Conservation (phyloP, 2,113 vertebrate species). For the Chamaea fasciata region DNA sequence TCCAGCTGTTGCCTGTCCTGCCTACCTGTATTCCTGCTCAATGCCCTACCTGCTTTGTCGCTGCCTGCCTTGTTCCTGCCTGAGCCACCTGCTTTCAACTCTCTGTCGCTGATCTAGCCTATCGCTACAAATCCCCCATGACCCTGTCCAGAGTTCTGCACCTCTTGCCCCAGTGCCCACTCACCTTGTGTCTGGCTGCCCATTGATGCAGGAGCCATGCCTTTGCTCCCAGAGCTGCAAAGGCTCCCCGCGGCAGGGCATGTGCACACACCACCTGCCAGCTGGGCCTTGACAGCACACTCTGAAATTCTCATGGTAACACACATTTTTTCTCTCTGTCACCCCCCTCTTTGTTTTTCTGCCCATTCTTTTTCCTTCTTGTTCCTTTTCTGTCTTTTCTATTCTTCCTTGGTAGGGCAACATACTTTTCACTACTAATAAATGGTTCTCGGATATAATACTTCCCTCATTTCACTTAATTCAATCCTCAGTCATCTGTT, state of each 20-base stretch:
- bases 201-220: not conserved
- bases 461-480: not conserved
- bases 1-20: not conserved
- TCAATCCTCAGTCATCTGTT: not conserved
- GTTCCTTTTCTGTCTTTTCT: not conserved
- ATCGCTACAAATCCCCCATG: fast-evolving
- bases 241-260: fast-evolving
- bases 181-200: fast-evolving
- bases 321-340: fast-evolving
- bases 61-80: not conserved
- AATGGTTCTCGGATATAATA: not conserved
- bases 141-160: not conserved
- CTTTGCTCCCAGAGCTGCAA: not conserved
- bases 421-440: not conserved
- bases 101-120: fast-evolving
- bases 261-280: fast-evolving
- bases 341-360: fast-evolving
- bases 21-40: fast-evolving
- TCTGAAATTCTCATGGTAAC: not conserved
- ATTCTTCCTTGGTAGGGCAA: not conserved
- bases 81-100: not conserved
- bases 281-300: fast-evolving
- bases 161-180: fast-evolving
- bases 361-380: not conserved
- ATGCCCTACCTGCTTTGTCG: not conserved